Conservation (phyloP, 2,888 invertebrate genomes). For the Xanthia icteritia region DNA sequence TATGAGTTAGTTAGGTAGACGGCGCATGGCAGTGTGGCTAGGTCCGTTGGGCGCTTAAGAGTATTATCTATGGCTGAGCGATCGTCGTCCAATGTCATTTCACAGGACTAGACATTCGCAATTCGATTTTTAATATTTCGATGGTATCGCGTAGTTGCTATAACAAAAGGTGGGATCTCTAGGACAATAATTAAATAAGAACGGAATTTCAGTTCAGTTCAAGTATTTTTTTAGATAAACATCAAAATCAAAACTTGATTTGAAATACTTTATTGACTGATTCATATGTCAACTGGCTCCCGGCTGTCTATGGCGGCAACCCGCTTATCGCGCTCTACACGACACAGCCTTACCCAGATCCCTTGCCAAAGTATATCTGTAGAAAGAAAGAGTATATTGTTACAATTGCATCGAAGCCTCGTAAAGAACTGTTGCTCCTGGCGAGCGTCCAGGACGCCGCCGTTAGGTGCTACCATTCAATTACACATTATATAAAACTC, state of each 20-base stretch:
- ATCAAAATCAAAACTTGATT: neutral
- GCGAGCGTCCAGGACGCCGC: conserved; percentile 65
- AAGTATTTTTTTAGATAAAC: neutral
- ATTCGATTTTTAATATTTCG: no score
- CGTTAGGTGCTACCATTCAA: conserved; percentile 65
- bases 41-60: neutral
- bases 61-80: neutral
- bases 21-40: neutral
- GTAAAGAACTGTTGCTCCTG: conserved; percentile 74
- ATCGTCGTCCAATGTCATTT: neutral
- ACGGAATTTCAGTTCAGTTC: neutral
- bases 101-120: neutral
- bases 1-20: neutral
- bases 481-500: conserved; percentile 65
- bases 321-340: conserved; percentile 4
- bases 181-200: neutral
- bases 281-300: neutral
- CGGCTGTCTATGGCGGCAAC: neutral
- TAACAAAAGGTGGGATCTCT: neutral
- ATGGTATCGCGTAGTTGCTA: neutral
- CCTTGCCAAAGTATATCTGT: conserved; percentile 64
- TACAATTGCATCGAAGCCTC: conserved; percentile 65
- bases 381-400: conserved; percentile 62
- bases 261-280: neutral
- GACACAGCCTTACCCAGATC: conserved; percentile 31